Conservation (phyloP, 2,113 vertebrate genomes). For the Colinus virginianus region DNA sequence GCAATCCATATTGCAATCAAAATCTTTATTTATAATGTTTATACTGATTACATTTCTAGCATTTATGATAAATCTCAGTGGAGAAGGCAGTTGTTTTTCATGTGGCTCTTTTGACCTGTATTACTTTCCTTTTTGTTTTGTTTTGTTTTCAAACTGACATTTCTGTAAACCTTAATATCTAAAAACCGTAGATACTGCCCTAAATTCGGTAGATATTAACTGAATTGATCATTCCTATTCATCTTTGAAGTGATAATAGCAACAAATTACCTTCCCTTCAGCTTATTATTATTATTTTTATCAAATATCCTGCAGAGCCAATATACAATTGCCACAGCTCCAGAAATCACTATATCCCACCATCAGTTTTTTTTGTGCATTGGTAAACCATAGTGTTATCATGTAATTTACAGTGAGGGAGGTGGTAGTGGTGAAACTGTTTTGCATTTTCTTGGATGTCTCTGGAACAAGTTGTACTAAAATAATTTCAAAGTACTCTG, state of each 20-base stretch:
- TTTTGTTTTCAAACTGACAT: background rate
- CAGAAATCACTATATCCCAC: background rate
- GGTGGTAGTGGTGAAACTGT: background rate
- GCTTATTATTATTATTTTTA: background rate
- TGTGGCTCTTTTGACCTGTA: background rate
- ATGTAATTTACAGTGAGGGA: background rate
- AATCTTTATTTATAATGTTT: background rate
- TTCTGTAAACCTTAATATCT: background rate
- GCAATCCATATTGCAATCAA: too few relatives aligned
- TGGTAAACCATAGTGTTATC: background rate
- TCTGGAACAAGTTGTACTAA: background rate
- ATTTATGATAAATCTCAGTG: background rate
- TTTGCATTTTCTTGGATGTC: background rate
- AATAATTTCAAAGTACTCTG: background rate
- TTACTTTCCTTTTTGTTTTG: background rate
- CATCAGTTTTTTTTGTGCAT: background rate
- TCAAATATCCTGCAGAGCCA: background rate
- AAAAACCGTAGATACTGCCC: background rate
- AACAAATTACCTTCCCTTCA: accelerated
- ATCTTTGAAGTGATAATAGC: background rate
- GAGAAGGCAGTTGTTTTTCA: background rate
- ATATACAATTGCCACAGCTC: accelerated
- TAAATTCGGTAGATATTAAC: background rate
- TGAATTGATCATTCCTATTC: background rate
- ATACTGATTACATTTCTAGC: background rate